phyloP scores from a whole-genome alignment of 1,140 invertebrate species.

The Drosophila leontia region DNA sequence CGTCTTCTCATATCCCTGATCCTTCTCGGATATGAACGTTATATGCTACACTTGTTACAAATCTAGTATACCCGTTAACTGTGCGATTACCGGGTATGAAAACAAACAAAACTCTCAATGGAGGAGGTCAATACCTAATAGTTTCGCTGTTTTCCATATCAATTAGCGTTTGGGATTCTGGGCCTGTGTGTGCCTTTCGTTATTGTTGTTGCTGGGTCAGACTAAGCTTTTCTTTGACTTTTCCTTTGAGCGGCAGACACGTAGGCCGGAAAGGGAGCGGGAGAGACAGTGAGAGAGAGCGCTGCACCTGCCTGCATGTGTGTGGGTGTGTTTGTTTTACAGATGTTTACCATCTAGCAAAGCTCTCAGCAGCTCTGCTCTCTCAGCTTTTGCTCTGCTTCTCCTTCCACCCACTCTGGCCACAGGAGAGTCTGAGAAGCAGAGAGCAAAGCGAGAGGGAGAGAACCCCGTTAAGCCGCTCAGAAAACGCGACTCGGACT shows the following conservation, averaged over 20 bases:
- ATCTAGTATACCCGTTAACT: slow-evolving; percentile 7
- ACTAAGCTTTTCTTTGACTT: slow-evolving; percentile 32
- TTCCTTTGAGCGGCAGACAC: slow-evolving; percentile 6
- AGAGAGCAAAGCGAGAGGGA: slow-evolving; percentile 13
- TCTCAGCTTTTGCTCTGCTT: slow-evolving; percentile 22
- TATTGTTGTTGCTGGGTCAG: not conserved
- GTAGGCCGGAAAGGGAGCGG: not conserved
- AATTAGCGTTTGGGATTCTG: slow-evolving; percentile 25
- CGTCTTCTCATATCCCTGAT: no score
- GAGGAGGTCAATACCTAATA: slow-evolving; percentile 28
- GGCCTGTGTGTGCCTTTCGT: not conserved
- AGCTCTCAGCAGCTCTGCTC: slow-evolving; percentile 35
- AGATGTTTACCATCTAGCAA: slow-evolving; percentile 54
- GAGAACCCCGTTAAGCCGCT: slow-evolving; percentile 41
- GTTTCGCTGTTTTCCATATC: slow-evolving; percentile 20
- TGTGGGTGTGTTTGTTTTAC: slow-evolving; percentile 39
- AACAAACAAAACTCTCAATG: slow-evolving; percentile 39
- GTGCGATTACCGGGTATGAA: slow-evolving; percentile 31
- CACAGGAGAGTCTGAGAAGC: not conserved
- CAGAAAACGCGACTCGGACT: slow-evolving; percentile 61
- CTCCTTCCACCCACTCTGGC: slow-evolving; percentile 18
- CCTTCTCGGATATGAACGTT: no score
- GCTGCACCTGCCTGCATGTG: slow-evolving; percentile 48
- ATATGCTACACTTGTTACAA: slow-evolving; percentile 4
- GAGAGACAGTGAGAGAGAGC: slow-evolving; percentile 25